These are phyloP conservation scores for Panthera uncia DNA, from an alignment of 2,113 vertebrate species.

Conservation along the genomic window DNA sequence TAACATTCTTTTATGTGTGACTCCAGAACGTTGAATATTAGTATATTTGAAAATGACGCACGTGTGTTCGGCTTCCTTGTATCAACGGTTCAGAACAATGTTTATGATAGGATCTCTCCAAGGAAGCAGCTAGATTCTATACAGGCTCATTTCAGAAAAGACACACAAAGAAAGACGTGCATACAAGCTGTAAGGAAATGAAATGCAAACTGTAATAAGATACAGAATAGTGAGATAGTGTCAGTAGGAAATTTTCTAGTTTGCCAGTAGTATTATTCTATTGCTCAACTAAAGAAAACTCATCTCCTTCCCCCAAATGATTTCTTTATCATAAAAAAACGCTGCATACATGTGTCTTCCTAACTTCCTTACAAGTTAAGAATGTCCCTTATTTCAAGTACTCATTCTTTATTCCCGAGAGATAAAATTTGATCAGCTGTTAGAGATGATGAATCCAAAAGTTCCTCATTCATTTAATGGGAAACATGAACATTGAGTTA, in stretches of 20 bases:
- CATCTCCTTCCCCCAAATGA: neutral
- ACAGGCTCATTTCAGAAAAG: neutral
- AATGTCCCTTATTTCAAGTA: conserved; percentile 36
- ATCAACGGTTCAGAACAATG: neutral
- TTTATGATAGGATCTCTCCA: neutral
- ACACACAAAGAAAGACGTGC: neutral
- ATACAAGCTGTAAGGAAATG: neutral
- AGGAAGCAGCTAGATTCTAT: neutral
- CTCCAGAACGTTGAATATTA: neutral
- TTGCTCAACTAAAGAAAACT: neutral
- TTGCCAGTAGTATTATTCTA: neutral
- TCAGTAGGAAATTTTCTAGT: conserved; percentile 12
- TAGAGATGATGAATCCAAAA: neutral
- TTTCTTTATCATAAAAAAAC: neutral
- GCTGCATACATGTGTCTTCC: neutral
- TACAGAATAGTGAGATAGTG: neutral
- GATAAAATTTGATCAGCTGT: neutral
- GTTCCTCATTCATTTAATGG: neutral
- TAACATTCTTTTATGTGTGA: neutral
- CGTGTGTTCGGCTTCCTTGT: neutral
- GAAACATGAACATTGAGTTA: neutral
- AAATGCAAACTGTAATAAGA: conserved; percentile 38
- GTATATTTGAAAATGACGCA: neutral
- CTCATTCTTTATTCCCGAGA: neutral
- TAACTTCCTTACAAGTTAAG: neutral